A percentile compares a stretch with the other conserved stretches of the same genome.
These are phyloP conservation scores for Amphiprion percula DNA, from an alignment of 2,113 vertebrate species.

Conservation along the genomic window DNA sequence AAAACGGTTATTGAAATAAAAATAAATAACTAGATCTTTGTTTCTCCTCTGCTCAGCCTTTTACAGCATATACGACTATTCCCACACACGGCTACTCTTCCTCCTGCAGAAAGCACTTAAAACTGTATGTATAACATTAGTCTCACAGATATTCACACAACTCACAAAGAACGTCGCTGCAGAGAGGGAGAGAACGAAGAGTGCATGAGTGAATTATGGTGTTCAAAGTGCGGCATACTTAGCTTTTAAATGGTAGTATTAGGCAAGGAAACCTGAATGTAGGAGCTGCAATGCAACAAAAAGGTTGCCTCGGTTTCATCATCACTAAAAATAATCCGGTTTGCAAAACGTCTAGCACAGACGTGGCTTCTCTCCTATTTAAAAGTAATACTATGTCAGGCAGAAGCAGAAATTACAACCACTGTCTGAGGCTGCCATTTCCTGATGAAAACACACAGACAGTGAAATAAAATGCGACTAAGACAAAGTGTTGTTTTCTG, in stretches of 20 bases:
- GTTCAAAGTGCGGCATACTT: slow-evolving; percentile 21
- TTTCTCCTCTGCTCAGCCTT: slow-evolving; percentile 14
- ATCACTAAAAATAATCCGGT: slow-evolving; percentile 30
- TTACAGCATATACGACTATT: slow-evolving; percentile 43
- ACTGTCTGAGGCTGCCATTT: slow-evolving; percentile 4
- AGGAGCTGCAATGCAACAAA: neutral
- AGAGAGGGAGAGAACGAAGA: neutral
- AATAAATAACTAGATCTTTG: slow-evolving; percentile 63
- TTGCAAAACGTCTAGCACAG: slow-evolving; percentile 19
- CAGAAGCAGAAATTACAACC: neutral
- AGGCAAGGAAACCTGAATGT: neutral
- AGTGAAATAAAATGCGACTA: neutral
- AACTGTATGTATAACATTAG: slow-evolving; percentile 47
- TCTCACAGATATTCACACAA: slow-evolving; percentile 21
- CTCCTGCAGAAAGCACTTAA: slow-evolving; percentile 48
- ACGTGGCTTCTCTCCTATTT: slow-evolving; percentile 26
- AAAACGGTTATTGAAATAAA: slow-evolving; percentile 43
- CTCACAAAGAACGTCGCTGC: neutral
- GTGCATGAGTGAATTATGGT: slow-evolving; percentile 27
- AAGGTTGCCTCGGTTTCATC: slow-evolving; percentile 2
- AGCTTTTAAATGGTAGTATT: slow-evolving; percentile 3
- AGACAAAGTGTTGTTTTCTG: neutral
- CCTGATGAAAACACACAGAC: neutral
- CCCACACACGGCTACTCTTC: slow-evolving; percentile 28
- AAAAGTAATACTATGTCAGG: slow-evolving; percentile 13